Conservation (phyloP, 2,113 vertebrate genomes). For the Dicentrarchus labrax region DNA sequence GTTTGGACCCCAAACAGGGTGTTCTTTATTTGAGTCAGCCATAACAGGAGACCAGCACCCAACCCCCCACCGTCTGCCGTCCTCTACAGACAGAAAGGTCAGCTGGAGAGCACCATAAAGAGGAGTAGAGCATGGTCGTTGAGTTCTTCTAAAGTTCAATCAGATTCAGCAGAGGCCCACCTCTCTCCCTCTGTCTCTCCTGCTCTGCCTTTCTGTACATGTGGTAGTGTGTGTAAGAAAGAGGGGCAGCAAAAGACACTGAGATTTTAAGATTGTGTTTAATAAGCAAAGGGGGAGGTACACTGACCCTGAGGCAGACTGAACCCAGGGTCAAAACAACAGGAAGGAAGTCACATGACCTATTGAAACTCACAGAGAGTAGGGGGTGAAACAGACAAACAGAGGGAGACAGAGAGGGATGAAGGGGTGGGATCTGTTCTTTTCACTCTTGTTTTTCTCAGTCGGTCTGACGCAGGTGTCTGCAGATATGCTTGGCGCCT, state of each 20-base stretch:
- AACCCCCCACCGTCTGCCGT: slow-evolving; percentile 45
- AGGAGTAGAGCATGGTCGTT: slow-evolving; percentile 55
- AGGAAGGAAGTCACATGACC: slow-evolving; percentile 80
- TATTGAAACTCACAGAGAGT: slow-evolving; percentile 44
- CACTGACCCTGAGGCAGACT: slow-evolving; percentile 63
- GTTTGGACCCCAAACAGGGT: slow-evolving; percentile 60
- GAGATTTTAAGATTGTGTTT: slow-evolving; percentile 70
- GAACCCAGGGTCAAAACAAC: slow-evolving; percentile 77
- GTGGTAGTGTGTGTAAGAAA: background rate
- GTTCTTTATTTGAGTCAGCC: slow-evolving; percentile 54
- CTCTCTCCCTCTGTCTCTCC: slow-evolving; percentile 25
- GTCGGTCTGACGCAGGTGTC: slow-evolving; percentile 70
- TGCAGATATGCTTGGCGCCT: slow-evolving; percentile 64
- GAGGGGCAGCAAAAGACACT: background rate
- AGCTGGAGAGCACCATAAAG: slow-evolving; percentile 68
- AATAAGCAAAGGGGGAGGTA: slow-evolving; percentile 49
- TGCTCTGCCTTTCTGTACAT: background rate
- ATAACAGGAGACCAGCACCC: slow-evolving; percentile 57
- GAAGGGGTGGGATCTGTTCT: slow-evolving; percentile 54
- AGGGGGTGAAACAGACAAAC: slow-evolving; percentile 31
- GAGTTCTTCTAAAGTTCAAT: slow-evolving; percentile 79
- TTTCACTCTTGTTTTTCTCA: slow-evolving; percentile 71
- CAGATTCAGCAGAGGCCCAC: slow-evolving; percentile 66
- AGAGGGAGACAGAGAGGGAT: background rate
- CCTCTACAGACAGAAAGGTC: slow-evolving; percentile 75